These are phyloP conservation scores for Lasaia peninsularis DNA, from an alignment of 1,140 invertebrate genomes.

Conservation along the genomic window DNA sequence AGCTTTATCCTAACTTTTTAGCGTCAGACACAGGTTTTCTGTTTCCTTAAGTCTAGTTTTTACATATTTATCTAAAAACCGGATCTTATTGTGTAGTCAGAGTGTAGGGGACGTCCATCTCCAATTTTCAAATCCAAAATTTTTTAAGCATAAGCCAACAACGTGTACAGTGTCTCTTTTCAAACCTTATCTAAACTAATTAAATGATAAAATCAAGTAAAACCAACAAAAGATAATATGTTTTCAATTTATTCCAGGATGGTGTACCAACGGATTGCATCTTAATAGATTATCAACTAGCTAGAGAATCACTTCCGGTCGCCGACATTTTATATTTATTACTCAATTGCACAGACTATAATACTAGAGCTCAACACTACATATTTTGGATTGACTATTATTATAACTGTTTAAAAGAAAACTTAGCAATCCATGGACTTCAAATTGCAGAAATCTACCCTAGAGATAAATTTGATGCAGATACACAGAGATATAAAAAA, in stretches of 20 bases:
- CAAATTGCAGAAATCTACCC: constrained; percentile 19
- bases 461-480: constrained; percentile 23
- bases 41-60: neutral
- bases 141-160: too few relatives aligned
- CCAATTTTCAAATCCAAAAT: too few relatives aligned
- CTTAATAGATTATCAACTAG: constrained; percentile 23
- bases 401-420: constrained; percentile 21
- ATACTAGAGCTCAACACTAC: constrained; percentile 18
- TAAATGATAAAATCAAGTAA: neutral
- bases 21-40: too few relatives aligned
- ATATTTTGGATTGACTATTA: constrained; percentile 28
- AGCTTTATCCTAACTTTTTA: too few relatives aligned
- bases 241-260: constrained; percentile 18
- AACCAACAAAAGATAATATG: neutral
- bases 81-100: neutral
- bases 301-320: constrained; percentile 13
- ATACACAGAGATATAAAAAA: constrained; percentile 20
- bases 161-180: too few relatives aligned
- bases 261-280: constrained; percentile 1
- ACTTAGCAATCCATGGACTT: neutral
- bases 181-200: too few relatives aligned
- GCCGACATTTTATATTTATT: constrained; percentile 26
- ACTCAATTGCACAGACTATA: constrained; percentile 26
- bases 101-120: too few relatives aligned
- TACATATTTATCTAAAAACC: neutral